phyloP scores from a whole-genome alignment of 2,888 invertebrate species.

The Tromatobia lineatoria region DNA sequence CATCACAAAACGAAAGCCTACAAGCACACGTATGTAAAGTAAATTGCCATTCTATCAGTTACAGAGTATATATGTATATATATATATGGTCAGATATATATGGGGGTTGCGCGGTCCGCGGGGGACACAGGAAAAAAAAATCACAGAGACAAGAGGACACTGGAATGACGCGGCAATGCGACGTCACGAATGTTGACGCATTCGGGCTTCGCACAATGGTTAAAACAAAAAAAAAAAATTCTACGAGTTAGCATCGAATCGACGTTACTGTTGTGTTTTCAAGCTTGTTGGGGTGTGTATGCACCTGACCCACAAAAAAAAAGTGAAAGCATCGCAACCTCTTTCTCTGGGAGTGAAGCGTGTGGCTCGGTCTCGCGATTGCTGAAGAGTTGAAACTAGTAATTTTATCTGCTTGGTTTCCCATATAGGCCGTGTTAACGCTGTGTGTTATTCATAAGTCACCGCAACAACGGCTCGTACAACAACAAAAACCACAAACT shows the following conservation, averaged over 20 bases:
- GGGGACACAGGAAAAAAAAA: conserved; percentile 27
- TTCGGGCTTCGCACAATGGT: conserved; percentile 46
- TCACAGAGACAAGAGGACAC: conserved; percentile 25
- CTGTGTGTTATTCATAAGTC: conserved; percentile 13
- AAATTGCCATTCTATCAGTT: conserved; percentile 61
- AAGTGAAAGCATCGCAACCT: conserved; percentile 30
- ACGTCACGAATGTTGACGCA: conserved; percentile 59
- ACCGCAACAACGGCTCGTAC: conserved; percentile 1
- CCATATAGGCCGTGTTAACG: conserved; percentile 52
- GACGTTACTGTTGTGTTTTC: conserved; percentile 62
- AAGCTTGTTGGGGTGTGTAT: background rate
- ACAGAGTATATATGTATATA: conserved; percentile 7
- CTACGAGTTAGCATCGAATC: conserved; percentile 47
- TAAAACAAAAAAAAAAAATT: conserved; percentile 39
- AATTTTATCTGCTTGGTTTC: conserved; percentile 64
- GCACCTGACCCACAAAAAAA: conserved; percentile 49
- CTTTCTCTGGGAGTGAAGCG: background rate
- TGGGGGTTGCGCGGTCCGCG: background rate
- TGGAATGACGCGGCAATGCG: conserved; percentile 44
- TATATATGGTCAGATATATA: conserved; percentile 15
- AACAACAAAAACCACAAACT: background rate
- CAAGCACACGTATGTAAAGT: conserved; percentile 20
- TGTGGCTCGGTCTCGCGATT: conserved; percentile 35
- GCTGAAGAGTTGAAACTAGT: conserved; percentile 52
- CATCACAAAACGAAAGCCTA: conserved; percentile 29